These are phyloP conservation scores for Karalla daura DNA, from an alignment of 2,797 vertebrate species.

Conservation along the genomic window DNA sequence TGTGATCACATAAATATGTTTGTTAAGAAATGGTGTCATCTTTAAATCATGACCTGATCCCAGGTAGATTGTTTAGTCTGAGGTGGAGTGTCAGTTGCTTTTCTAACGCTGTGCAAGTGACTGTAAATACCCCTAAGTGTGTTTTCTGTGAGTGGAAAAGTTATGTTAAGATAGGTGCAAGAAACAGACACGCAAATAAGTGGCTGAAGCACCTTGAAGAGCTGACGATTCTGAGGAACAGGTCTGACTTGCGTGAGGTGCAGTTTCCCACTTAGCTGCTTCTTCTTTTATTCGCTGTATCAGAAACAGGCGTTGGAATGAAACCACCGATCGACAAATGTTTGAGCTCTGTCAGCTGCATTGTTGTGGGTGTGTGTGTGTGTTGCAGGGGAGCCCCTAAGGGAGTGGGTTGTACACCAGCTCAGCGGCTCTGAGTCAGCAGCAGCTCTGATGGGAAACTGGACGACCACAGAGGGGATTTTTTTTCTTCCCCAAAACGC, in stretches of 20 bases:
- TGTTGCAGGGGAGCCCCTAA: slow-evolving; percentile 16
- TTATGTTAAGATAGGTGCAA: slow-evolving; percentile 1
- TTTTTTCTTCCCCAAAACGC: background rate
- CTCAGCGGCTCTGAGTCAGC: slow-evolving; percentile 28
- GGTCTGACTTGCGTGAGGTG: background rate
- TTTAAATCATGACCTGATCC: background rate
- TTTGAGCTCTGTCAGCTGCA: slow-evolving; percentile 2
- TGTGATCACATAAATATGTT: background rate
- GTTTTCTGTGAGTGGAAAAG: background rate
- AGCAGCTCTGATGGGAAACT: slow-evolving; percentile 28
- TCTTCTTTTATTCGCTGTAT: background rate
- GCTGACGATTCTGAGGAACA: background rate
- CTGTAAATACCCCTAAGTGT: background rate
- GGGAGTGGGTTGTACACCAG: background rate
- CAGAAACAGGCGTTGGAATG: slow-evolving; percentile 7
- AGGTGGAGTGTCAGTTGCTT: background rate
- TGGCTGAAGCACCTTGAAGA: background rate
- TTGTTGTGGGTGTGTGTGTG: slow-evolving; percentile 13
- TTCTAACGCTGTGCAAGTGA: background rate
- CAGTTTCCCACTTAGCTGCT: background rate
- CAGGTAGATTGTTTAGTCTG: background rate
- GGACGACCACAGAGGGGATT: slow-evolving; percentile 6
- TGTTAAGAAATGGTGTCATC: background rate
- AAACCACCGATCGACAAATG: slow-evolving; percentile 7
- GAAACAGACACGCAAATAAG: background rate